Evolutionary conservation across 64 coral and sea anemone genomes (phyloP).

Genomic region (Montipora cactus): DNA sequence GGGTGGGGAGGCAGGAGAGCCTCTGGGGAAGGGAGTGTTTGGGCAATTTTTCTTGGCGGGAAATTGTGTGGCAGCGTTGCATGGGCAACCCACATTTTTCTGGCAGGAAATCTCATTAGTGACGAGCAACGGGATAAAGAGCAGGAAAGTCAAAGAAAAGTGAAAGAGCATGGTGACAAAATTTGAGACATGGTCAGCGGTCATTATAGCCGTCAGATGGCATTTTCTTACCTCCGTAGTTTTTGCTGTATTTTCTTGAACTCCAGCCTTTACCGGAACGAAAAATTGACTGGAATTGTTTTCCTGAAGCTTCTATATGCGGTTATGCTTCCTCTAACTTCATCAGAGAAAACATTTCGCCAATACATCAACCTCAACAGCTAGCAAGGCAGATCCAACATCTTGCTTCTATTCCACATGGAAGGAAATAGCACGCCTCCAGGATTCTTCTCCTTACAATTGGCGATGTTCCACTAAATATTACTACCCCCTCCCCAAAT

Average conservation of each 20-base stretch:
- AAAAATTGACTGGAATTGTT: neutral
- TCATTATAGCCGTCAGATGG: neutral
- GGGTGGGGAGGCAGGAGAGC: too few relatives aligned
- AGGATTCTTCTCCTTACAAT: constrained; percentile 6
- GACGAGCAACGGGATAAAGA: too few relatives aligned
- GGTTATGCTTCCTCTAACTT: neutral
- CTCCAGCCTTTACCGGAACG: neutral
- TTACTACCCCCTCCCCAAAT: too few relatives aligned
- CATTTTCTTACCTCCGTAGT: neutral
- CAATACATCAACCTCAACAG: neutral
- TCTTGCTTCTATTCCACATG: constrained; percentile 32
- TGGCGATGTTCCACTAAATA: constrained; percentile 5
- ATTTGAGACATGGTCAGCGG: too few relatives aligned
- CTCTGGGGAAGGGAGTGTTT: too few relatives aligned
- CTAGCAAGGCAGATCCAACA: neutral
- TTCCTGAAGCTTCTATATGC: neutral
- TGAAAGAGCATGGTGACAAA: too few relatives aligned
- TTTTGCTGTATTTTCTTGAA: constrained; percentile 7
- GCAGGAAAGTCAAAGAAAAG: too few relatives aligned
- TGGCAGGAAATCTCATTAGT: too few relatives aligned
- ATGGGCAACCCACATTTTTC: too few relatives aligned
- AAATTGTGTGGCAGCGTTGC: too few relatives aligned
- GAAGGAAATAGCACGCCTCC: neutral
- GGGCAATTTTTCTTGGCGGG: too few relatives aligned
- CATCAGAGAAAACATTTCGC: neutral